These are phyloP conservation scores for Campylorhamphus procurvoides DNA, from an alignment of 2,113 vertebrate species.

Conservation along the genomic window DNA sequence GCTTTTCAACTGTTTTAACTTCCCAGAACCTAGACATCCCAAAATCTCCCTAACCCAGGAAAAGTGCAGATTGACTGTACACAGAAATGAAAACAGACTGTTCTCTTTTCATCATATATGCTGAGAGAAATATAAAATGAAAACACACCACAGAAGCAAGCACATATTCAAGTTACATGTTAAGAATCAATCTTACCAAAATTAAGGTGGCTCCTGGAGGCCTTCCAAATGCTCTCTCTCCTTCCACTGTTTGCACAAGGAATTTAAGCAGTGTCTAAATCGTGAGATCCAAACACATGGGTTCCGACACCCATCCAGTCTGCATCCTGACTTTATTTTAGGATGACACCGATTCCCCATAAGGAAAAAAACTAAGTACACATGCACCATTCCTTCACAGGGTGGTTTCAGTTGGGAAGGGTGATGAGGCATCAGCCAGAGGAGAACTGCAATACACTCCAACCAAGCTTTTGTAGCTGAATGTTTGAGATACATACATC, in stretches of 20 bases:
- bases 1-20: neutral
- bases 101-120: neutral
- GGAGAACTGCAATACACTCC: neutral
- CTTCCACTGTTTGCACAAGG: neutral
- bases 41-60: neutral
- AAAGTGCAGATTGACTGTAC: neutral
- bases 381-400: neutral
- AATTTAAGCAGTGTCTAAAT: neutral
- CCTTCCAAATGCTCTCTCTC: neutral
- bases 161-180: neutral
- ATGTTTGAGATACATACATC: neutral
- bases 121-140: neutral
- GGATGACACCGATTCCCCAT: constrained; percentile 1
- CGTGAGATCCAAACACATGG: neutral
- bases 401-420: neutral
- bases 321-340: constrained; percentile 25
- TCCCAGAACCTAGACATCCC: neutral
- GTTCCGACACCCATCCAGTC: neutral
- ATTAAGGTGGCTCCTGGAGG: constrained; percentile 25
- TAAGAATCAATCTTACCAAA: constrained; percentile 50
- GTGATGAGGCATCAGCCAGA: neutral
- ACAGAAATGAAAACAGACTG: neutral
- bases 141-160: constrained; percentile 10
- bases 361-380: neutral
- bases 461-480: neutral